Evolutionary conservation across 2,888 invertebrate genomes (phyloP), one percentile per base, ranked within the genome.

Genomic region (Nebria brevicollis): DNA sequence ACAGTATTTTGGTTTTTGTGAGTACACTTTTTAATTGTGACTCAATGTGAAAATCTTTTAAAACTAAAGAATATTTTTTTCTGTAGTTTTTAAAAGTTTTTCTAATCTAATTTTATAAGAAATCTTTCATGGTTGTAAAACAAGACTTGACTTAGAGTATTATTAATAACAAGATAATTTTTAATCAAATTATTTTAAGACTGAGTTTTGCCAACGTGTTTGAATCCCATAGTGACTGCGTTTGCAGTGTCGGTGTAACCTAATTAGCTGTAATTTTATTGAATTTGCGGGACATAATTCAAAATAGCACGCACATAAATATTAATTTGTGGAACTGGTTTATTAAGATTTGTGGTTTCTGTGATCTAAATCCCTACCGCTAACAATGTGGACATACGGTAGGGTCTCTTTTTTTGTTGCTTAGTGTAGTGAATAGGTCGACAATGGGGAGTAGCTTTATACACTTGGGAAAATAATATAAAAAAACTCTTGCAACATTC

Each of bases 231-330:
- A 15, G 77, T 41, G 77, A 66, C 73, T 78, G 73, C 20, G 72
- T 73, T 78, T 73, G 66, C 73, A 54, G 75, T 66, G 75, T 68
- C 5, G 68, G 73, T 66, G 66, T 79, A 79, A 79, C 75, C 74
- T 79, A 79, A 79, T 79, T 79, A 79, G 68, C 20, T n/a, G 65
- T 81, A 81, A 81, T 81, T 81, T 81, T 81, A 81, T 81, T 81
- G 81, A 81, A 81, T 81, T 81, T 76, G 76, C 81, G 70, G 72
- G 76, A 72, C 81, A 81, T 81, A 81, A 81, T 76, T 81, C 81
- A 81, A 76, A 75, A 76, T 76, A 72, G 81, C 76, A 72, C 76
- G 81, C 76, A 81, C 81, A 81, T 81, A 81, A 81, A 81, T 81
- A 81, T 81, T 81, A 70, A 81, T 81, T 76, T 76, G 64, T 65